Evolutionary conservation across 2,113 vertebrate species (phyloP), one percentile per base, ranked within the genome.

Genomic region (Hydrolagus affinis): DNA sequence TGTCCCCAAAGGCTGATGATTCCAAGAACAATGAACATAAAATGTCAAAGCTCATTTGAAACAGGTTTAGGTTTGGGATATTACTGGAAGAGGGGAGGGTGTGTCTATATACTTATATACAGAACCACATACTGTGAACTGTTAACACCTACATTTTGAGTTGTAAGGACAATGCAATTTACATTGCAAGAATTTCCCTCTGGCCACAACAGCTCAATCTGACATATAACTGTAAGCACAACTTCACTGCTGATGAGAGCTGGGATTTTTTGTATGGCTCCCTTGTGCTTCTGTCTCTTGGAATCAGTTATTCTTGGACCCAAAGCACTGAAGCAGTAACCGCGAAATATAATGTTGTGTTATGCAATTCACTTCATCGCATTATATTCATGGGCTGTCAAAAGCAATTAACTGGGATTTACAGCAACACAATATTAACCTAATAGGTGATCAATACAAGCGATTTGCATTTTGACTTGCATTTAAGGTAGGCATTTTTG

Each of bases 341-440:
- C 32, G 6, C 14, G 32, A 44, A 74, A 74, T 19, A 17, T 28
- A 74, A 74, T 44, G 30, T 44, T 19, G 44, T 19, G 72, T 73
- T 28, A 73, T 32, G 28, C 72, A 74, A 44, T 21, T 9, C 32
- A 56, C 17, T 75, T 75, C 17, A n/a, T 56, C 56, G 73, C 17
- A 2, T 75, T 19, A 75, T 8, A 75, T 56, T 56, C 44, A 75
- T 75, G 32, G 32, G 14, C 32, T 75, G 28, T 75, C 73, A 21
- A 75, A 56, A 10, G 56, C 73, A 21, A 56, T 75, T 57, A 44
- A 75, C 56, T 75, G 32, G 73, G 73, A 75, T 75, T 75, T 32
- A 75, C 56, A 56, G 21, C 11, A 75, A 44, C 32, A 8, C 15
- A 75, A 56, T 19, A 56, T 75, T 74, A 21, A 19, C 32, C 17